These are phyloP conservation scores for Zaprionus ghesquierei DNA, from an alignment of 1,140 invertebrate genomes.

Conservation along the genomic window DNA sequence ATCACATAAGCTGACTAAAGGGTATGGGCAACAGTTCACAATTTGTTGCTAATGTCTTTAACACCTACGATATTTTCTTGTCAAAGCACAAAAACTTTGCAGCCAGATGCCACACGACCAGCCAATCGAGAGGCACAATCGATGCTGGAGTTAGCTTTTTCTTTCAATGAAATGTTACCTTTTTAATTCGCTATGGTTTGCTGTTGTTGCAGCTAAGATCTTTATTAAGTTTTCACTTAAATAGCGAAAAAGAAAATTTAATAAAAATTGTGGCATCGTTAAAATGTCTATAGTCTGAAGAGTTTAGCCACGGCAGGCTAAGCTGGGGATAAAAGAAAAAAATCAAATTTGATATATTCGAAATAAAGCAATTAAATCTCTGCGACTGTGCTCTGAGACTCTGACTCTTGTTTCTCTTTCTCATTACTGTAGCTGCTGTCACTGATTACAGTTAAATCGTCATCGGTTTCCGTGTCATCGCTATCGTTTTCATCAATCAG, in stretches of 20 bases:
- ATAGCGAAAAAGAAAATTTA: not conserved
- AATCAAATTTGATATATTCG: not conserved
- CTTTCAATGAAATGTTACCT: not conserved
- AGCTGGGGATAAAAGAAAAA: not conserved
- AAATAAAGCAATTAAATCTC: not conserved
- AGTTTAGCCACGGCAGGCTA: too few species aligned
- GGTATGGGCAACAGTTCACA: slow-evolving; percentile 39
- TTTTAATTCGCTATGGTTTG: not conserved
- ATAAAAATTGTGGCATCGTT: too few species aligned
- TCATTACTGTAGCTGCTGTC: not conserved
- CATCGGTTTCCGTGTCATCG: not conserved
- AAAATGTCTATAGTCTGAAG: too few species aligned
- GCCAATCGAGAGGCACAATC: slow-evolving; percentile 39
- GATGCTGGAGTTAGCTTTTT: slow-evolving; percentile 18
- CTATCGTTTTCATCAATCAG: slow-evolving; percentile 33
- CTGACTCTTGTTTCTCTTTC: too few species aligned
- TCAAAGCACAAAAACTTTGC: slow-evolving; percentile 48
- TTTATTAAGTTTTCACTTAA: not conserved
- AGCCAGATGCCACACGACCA: slow-evolving; percentile 53
- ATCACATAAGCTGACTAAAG: not conserved
- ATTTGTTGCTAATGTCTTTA: slow-evolving; percentile 64
- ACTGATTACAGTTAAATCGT: not conserved
- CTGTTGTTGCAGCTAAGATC: not conserved
- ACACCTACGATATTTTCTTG: slow-evolving; percentile 57
- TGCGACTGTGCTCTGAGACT: not conserved